Percentiles rank a stretch among this genome's conserved stretches.
These are phyloP conservation scores for Polypterus senegalus DNA, from an alignment of 2,113 vertebrate species.

Conservation along the genomic window DNA sequence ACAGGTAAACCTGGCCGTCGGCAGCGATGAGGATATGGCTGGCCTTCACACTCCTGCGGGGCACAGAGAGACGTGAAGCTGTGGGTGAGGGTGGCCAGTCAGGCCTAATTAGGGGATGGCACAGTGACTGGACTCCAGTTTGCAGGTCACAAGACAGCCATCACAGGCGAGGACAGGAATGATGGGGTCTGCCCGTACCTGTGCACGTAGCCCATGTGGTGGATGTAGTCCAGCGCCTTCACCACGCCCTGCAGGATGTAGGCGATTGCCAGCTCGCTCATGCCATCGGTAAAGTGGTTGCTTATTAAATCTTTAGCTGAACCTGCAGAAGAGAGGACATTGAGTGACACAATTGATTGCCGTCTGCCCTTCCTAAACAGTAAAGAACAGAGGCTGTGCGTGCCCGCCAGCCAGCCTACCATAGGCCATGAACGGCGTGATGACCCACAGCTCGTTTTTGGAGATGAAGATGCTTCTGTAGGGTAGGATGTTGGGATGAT, in stretches of 20 bases:
- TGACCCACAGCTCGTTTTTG: constrained; percentile 92
- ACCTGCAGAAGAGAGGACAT: constrained; percentile 42
- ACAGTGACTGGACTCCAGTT: no score
- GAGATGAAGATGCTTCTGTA: constrained; percentile 89
- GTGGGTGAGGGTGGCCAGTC: neutral
- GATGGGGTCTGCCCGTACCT: constrained; percentile 46
- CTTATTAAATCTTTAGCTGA: constrained; percentile 90
- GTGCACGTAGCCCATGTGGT: constrained; percentile 96
- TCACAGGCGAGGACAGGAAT: neutral
- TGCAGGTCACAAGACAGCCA: no score
- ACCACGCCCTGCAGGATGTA: constrained; percentile 83
- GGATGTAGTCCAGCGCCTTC: constrained; percentile 89
- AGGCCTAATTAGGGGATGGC: neutral
- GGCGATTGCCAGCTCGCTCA: constrained; percentile 84
- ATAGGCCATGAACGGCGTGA: constrained; percentile 93
- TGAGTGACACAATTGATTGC: neutral
- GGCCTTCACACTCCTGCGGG: constrained; percentile 82
- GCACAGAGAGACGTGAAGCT: neutral
- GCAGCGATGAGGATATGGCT: constrained; percentile 88
- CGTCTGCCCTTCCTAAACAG: neutral
- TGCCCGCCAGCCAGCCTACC: constrained; percentile 48
- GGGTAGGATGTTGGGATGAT: constrained; percentile 81
- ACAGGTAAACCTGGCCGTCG: constrained; percentile 86
- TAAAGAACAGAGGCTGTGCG: no score
- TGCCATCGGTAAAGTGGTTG: constrained; percentile 83